Percentiles rank a stretch among this genome's conserved stretches.
These are phyloP conservation scores for Xestia xanthographa DNA, from an alignment of 2,888 invertebrate species.

Conservation along the genomic window DNA sequence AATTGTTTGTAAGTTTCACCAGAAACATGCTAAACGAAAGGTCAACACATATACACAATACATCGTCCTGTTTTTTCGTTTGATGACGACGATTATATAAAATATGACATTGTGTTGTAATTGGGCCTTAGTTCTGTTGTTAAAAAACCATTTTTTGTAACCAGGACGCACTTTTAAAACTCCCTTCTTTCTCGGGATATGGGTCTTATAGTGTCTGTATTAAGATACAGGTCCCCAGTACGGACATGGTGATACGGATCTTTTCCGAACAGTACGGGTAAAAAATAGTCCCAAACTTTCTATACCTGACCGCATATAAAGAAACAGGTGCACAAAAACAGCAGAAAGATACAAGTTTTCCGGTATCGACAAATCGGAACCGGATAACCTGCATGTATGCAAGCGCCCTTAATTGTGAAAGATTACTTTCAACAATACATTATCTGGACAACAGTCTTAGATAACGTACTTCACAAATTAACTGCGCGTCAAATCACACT, in stretches of 20 bases:
- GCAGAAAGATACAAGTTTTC: background rate
- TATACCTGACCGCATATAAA: background rate
- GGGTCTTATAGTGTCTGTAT: background rate
- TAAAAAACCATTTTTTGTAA: too few relatives aligned
- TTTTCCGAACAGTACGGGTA: background rate
- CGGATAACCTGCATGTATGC: background rate
- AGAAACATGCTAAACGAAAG: background rate
- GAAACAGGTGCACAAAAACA: background rate
- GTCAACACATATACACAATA: background rate
- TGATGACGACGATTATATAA: too few relatives aligned
- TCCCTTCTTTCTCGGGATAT: background rate
- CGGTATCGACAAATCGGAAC: background rate
- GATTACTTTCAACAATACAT: background rate
- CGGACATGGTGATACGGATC: background rate
- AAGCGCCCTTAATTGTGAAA: background rate
- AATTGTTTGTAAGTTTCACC: background rate
- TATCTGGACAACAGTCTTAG: background rate
- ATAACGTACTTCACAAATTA: slow-evolving; percentile 16
- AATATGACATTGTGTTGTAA: too few relatives aligned
- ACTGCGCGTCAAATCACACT: background rate
- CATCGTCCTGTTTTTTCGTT: too few relatives aligned
- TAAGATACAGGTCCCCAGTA: background rate
- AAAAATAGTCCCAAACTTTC: background rate
- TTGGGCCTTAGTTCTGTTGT: too few relatives aligned
- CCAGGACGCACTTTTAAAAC: too few relatives aligned